phyloP scores from a whole-genome alignment of 2,888 invertebrate species.

The Cheiracanthium punctorium region DNA sequence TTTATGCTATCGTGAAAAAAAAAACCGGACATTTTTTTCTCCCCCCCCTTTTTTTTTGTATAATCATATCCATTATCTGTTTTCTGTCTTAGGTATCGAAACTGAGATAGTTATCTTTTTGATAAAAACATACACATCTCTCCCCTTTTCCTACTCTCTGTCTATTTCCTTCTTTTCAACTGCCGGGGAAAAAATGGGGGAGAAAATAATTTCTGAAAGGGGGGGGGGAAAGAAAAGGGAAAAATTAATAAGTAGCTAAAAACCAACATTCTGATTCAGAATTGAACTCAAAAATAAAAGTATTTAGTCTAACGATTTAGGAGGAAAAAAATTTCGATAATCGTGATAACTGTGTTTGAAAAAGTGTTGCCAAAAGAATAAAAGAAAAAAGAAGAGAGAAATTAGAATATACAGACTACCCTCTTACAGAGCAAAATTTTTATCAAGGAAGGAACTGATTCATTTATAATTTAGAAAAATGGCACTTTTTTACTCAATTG shows the following conservation, averaged over 20 bases:
- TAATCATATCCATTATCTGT: constrained; percentile 60
- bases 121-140: constrained; percentile 58
- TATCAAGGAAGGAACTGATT: constrained; percentile 58
- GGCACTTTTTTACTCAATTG: constrained; percentile 26
- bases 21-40: not conserved
- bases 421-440: constrained; percentile 50
- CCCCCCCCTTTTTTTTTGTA: constrained; percentile 17
- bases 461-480: constrained; percentile 69
- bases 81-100: constrained; percentile 67
- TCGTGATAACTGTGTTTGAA: constrained; percentile 54
- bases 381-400: constrained; percentile 10
- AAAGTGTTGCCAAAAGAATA: constrained; percentile 35
- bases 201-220: not conserved
- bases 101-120: constrained; percentile 66
- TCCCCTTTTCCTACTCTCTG: not conserved
- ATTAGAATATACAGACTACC: not conserved
- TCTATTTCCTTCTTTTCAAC: constrained; percentile 6
- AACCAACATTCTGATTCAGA: constrained; percentile 13
- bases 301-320: constrained; percentile 46
- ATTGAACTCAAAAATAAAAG: constrained; percentile 64
- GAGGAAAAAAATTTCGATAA: constrained; percentile 53
- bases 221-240: not conserved
- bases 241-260: constrained; percentile 12
- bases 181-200: not conserved
- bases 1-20: constrained; percentile 37